These are phyloP conservation scores for Crambe crambe DNA, from an alignment of 37 sponge, comb jelly and placozoan genomes.

Conservation along the genomic window DNA sequence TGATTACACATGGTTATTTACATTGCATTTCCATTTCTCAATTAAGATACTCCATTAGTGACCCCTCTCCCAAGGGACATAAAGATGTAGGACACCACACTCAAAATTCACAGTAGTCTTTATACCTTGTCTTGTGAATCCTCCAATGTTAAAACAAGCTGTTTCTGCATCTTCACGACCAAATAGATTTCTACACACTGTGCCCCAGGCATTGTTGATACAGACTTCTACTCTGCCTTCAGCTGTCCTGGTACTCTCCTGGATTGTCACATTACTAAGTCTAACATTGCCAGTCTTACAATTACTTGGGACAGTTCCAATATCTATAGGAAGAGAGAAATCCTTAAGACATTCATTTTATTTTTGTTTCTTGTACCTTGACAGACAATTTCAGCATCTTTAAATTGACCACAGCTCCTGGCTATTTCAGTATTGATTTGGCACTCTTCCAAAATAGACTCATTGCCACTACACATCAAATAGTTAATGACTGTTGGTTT, in stretches of 20 bases:
- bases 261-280: neutral
- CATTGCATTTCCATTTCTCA: too few relatives aligned
- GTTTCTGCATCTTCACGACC: conserved; percentile 21
- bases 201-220: conserved; percentile 62
- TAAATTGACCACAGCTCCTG: conserved; percentile 17
- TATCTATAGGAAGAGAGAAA: neutral
- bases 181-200: conserved; percentile 27
- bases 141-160: conserved; percentile 17
- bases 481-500: neutral
- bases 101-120: neutral
- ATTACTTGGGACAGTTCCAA: neutral
- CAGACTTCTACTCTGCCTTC: conserved; percentile 54
- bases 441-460: conserved; percentile 11
- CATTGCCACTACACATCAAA: conserved; percentile 14
- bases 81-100: too few relatives aligned
- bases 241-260: neutral
- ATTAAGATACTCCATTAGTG: too few relatives aligned
- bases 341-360: too few relatives aligned
- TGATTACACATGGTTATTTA: too few relatives aligned
- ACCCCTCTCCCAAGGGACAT: too few relatives aligned
- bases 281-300: conserved; percentile 33
- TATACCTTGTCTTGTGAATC: conserved; percentile 13
- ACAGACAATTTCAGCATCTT: conserved; percentile 37
- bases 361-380: conserved; percentile 30
- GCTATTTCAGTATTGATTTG: neutral